Conservation (phyloP, 2,113 vertebrate genomes). For the Cisticola juncidis region DNA sequence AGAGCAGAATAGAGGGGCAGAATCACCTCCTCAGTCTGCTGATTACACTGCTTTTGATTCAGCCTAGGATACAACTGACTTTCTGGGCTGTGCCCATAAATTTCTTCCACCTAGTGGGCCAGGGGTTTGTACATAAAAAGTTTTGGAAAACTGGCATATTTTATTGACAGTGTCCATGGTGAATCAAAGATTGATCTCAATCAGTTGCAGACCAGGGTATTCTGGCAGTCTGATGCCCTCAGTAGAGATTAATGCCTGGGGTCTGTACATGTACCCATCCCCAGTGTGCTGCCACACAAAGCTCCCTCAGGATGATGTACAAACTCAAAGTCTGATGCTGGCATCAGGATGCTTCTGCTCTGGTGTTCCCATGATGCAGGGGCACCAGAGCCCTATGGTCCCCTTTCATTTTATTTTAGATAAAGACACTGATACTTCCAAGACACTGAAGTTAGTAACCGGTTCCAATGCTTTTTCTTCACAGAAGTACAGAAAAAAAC, state of each 20-base stretch:
- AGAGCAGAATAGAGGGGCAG: not conserved
- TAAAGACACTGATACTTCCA: not conserved
- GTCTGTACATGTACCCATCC: not conserved
- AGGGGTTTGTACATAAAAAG: not conserved
- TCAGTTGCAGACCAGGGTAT: not conserved
- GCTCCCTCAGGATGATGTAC: not conserved
- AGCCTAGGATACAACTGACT: no score
- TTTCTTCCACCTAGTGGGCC: not conserved
- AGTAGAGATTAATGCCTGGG: not conserved
- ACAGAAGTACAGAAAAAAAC: not conserved
- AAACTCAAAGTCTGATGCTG: not conserved
- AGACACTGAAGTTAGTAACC: not conserved
- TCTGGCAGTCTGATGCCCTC: not conserved
- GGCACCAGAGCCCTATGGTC: not conserved
- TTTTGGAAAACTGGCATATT: not conserved
- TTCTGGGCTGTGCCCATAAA: not conserved
- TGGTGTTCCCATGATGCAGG: not conserved
- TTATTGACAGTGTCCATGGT: not conserved
- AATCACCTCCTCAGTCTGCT: not conserved
- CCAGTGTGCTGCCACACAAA: not conserved
- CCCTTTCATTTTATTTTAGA: not conserved
- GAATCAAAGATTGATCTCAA: not conserved
- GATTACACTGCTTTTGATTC: not conserved
- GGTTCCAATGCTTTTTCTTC: not conserved
- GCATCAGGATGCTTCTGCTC: not conserved